Conservation (phyloP, 2,113 vertebrate genomes). For the Pao palembangensis region DNA sequence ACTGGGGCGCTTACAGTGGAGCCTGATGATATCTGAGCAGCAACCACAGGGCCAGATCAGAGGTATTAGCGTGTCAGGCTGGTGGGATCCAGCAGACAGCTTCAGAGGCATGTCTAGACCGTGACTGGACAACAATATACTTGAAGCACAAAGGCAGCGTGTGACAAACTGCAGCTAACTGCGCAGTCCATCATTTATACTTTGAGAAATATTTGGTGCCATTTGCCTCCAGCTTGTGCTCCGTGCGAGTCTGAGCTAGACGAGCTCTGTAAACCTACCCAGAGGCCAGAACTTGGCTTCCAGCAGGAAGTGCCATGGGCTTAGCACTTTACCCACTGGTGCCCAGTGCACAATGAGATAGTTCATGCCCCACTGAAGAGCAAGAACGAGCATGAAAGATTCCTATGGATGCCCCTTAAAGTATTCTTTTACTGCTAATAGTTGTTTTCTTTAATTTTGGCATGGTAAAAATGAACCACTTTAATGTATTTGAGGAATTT, state of each 20-base stretch:
- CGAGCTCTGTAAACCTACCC: slow-evolving; percentile 7
- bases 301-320: slow-evolving; percentile 14
- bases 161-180: slow-evolving; percentile 29
- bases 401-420: slow-evolving; percentile 1
- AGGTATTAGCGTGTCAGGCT: slow-evolving; percentile 32
- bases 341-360: slow-evolving; percentile 32
- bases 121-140: slow-evolving; percentile 26
- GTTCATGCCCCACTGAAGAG: slow-evolving; percentile 21
- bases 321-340: slow-evolving; percentile 38
- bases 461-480: too few species aligned
- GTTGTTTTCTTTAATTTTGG: not conserved
- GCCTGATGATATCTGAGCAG: slow-evolving; percentile 55
- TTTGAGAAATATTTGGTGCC: slow-evolving; percentile 51
- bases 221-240: slow-evolving; percentile 23
- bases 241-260: slow-evolving; percentile 14
- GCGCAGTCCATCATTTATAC: slow-evolving; percentile 19
- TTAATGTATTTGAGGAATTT: too few species aligned
- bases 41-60: slow-evolving; percentile 53
- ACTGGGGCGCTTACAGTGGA: slow-evolving; percentile 33
- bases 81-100: slow-evolving; percentile 32
- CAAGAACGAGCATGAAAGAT: not conserved
- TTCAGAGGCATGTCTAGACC: slow-evolving; percentile 35
- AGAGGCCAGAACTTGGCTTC: slow-evolving; percentile 9
- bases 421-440: not conserved
- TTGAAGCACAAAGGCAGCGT: slow-evolving; percentile 10